A percentile compares a stretch with the other conserved stretches of the same genome.
Evolutionary conservation across 2,888 invertebrate species (phyloP).

Genomic region (Cryptocephalus moraei): DNA sequence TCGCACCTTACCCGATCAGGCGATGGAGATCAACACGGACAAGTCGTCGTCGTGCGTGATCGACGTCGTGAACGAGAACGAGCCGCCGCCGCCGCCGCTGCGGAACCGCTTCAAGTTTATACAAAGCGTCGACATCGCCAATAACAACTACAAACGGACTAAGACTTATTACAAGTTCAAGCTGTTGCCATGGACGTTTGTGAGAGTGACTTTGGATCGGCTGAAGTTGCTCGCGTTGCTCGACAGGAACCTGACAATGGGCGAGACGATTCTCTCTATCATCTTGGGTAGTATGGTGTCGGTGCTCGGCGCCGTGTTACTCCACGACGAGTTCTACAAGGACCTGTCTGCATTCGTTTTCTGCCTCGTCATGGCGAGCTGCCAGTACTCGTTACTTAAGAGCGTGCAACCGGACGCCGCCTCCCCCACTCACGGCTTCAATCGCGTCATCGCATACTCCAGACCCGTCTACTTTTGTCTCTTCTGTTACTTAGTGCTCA

Average conservation of each 20-base stretch:
- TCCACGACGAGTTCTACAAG: constrained; percentile 77
- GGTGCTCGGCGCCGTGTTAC: constrained; percentile 70
- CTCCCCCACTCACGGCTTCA: constrained; percentile 96
- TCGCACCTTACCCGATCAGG: not conserved
- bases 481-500: constrained; percentile 45
- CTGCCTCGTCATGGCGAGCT: constrained; percentile 95
- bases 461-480: constrained; percentile 89
- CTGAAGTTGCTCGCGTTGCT: constrained; percentile 84
- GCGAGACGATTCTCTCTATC: constrained; percentile 74
- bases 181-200: constrained; percentile 48
- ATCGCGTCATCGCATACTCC: constrained; percentile 87
- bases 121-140: constrained; percentile 36
- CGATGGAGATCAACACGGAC: constrained; percentile 1
- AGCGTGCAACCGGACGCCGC: constrained; percentile 99
- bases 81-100: constrained; percentile 43
- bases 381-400: constrained; percentile 93
- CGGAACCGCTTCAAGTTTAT: constrained; percentile 48
- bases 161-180: constrained; percentile 64
- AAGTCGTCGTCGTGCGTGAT: constrained; percentile 12
- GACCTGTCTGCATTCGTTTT: constrained; percentile 91
- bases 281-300: constrained; percentile 77
- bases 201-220: constrained; percentile 88
- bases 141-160: constrained; percentile 23
- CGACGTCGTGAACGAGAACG: constrained; percentile 35
- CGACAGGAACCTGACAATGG: constrained; percentile 79